Conservation (phyloP, 2,888 invertebrate species). For the Oxystoma pomonae region DNA sequence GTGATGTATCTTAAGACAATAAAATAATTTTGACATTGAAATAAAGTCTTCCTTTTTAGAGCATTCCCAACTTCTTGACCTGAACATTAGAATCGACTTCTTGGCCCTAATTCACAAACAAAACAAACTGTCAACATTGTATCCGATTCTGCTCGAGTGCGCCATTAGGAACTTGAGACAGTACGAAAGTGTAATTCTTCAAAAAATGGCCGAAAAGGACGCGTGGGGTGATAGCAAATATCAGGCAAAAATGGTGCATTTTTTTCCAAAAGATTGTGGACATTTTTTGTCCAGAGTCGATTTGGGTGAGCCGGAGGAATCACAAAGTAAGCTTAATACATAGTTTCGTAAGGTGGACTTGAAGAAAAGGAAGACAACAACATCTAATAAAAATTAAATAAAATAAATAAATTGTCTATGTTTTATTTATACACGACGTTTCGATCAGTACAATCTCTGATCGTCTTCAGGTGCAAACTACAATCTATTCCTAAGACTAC, state of each 20-base stretch:
- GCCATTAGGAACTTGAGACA: conserved; percentile 66
- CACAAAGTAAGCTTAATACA: conserved; percentile 55
- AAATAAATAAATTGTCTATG: too few relatives aligned
- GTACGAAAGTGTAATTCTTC: conserved; percentile 47
- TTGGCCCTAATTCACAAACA: conserved; percentile 66
- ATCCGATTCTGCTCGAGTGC: conserved; percentile 71
- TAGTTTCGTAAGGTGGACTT: neutral
- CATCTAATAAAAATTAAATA: too few relatives aligned
- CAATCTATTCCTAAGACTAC: too few relatives aligned
- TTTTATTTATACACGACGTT: too few relatives aligned
- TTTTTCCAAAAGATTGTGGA: conserved; percentile 64
- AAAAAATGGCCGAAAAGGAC: conserved; percentile 38
- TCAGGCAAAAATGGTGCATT: conserved; percentile 69
- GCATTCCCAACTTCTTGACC: conserved; percentile 50
- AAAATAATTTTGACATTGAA: too few relatives aligned
- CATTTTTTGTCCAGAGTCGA: conserved; percentile 75
- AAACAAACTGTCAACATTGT: conserved; percentile 61
- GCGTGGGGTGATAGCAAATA: conserved; percentile 3
- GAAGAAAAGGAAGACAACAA: too few relatives aligned
- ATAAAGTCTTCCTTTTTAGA: too few relatives aligned
- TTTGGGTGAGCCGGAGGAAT: conserved; percentile 63
- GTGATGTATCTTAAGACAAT: too few relatives aligned
- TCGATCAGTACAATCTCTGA: too few relatives aligned
- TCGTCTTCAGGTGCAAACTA: too few relatives aligned
- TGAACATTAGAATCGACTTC: conserved; percentile 65